A percentile compares a stretch with the other conserved stretches of the same genome.
These are phyloP conservation scores for Melanotaenia maccullochi DNA, from an alignment of 2,797 vertebrate genomes.

Conservation along the genomic window DNA sequence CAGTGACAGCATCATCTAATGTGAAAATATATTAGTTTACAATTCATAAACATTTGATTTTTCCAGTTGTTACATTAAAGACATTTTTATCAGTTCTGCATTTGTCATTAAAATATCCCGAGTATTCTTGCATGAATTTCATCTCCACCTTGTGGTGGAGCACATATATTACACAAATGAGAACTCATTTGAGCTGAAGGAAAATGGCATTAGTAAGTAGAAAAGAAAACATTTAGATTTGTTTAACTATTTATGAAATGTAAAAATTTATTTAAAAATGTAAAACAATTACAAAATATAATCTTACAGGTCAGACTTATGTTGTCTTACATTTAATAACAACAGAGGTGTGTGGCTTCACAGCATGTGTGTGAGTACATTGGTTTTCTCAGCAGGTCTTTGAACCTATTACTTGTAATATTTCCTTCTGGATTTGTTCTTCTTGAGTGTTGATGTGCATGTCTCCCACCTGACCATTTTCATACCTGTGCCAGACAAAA, in stretches of 20 bases:
- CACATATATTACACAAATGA: constrained; percentile 19
- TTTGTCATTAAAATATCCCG: neutral
- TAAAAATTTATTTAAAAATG: constrained; percentile 41
- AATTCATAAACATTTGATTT: neutral
- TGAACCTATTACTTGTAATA: constrained; percentile 91
- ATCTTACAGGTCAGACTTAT: constrained; percentile 12
- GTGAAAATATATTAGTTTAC: neutral
- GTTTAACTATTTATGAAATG: constrained; percentile 31
- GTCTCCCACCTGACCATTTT: constrained; percentile 95
- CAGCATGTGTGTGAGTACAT: neutral
- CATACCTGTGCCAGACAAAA: constrained; percentile 85
- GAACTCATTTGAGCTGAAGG: neutral
- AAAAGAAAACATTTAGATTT: neutral
- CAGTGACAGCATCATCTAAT: neutral
- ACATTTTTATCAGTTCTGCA: neutral
- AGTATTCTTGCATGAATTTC: neutral
- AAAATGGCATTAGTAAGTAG: neutral
- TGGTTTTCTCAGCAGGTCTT: constrained; percentile 60
- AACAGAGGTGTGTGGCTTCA: neutral
- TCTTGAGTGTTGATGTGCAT: constrained; percentile 97
- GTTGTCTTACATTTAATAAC: neutral
- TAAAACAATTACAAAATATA: constrained; percentile 38
- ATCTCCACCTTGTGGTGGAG: constrained; percentile 49
- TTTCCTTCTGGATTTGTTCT: constrained; percentile 91
- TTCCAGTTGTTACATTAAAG: neutral